Conservation (phyloP, 1,140 invertebrate genomes). For the Atta texana region DNA sequence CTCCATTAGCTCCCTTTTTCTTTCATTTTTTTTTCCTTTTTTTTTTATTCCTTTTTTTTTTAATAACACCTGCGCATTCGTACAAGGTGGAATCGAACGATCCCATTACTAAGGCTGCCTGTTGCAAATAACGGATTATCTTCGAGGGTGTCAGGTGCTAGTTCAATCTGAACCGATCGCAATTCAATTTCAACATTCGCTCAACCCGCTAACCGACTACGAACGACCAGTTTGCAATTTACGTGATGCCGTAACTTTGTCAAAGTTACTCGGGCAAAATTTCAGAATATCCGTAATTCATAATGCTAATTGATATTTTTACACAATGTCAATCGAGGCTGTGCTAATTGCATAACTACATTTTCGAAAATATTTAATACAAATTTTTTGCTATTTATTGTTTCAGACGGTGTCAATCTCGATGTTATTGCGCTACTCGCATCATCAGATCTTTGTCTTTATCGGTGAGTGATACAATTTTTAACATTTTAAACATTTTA, state of each 20-base stretch:
- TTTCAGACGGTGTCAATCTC: constrained; percentile 99
- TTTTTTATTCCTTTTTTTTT: constrained; percentile 8
- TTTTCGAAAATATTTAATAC: constrained; percentile 2
- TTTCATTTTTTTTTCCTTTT: not conserved
- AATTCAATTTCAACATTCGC: constrained; percentile 79
- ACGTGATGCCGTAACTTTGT: constrained; percentile 63
- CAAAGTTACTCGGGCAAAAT: constrained; percentile 63
- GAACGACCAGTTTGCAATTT: constrained; percentile 69
- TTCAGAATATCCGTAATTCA: constrained; percentile 45
- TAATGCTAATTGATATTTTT: constrained; percentile 46
- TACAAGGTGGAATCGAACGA: constrained; percentile 63
- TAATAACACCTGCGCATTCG: constrained; percentile 64
- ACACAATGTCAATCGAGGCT: constrained; percentile 12
- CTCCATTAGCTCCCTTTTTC: not conserved
- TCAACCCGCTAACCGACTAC: constrained; percentile 76
- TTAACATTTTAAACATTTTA: constrained; percentile 13
- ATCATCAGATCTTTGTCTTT: constrained; percentile 99
- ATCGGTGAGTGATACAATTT: constrained; percentile 92
- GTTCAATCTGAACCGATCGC: constrained; percentile 75
- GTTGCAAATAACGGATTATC: constrained; percentile 79
- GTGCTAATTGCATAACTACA: constrained; percentile 15
- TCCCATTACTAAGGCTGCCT: constrained; percentile 66
- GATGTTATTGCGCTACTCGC: constrained; percentile 98
- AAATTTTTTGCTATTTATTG: constrained; percentile 78
- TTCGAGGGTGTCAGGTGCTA: constrained; percentile 77